phyloP scores from a whole-genome alignment of 2,888 invertebrate species.

The Platycnemis pennipes region DNA sequence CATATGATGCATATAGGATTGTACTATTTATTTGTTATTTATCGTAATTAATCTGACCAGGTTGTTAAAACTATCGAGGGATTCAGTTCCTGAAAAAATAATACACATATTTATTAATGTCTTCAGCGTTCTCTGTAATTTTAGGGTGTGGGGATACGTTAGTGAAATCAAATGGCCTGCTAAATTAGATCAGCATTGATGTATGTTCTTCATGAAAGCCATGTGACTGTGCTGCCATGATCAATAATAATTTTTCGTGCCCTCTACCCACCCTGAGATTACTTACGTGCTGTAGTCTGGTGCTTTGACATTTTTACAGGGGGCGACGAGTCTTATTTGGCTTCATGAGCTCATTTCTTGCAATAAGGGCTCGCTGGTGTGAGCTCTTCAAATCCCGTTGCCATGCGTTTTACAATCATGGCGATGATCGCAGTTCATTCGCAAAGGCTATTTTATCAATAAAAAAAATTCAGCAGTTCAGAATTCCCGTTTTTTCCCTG shows the following conservation, averaged over 20 bases:
- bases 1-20: no score
- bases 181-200: background rate
- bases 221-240: background rate
- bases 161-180: no score
- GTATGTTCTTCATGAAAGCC: background rate
- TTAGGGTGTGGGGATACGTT: no score
- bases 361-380: background rate
- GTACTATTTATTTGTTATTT: no score
- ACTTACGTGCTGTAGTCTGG: background rate
- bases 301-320: slow-evolving; percentile 30
- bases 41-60: no score
- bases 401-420: slow-evolving; percentile 1
- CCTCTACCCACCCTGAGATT: background rate
- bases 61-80: no score
- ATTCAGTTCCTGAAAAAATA: no score
- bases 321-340: background rate
- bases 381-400: background rate
- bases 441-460: background rate
- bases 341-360: slow-evolving; percentile 22
- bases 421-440: background rate
- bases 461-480: background rate
- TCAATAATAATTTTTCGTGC: slow-evolving; percentile 14
- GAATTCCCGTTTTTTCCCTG: background rate
- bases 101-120: no score
- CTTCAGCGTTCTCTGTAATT: no score